phyloP scores from a whole-genome alignment of 1,140 invertebrate species.

The Ruditapes philippinarum region DNA sequence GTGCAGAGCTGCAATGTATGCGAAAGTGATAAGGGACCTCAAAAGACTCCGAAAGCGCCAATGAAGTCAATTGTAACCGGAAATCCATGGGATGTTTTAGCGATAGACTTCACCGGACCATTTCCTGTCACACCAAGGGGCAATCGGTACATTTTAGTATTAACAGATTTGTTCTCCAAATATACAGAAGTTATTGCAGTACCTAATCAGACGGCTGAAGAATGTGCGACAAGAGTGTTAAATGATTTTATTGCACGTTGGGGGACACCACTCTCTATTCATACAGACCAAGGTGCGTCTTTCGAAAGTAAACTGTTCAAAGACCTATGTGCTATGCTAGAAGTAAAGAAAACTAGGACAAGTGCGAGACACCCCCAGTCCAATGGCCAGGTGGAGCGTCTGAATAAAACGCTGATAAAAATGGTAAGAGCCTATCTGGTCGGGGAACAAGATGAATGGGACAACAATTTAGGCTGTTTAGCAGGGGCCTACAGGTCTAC shows the following conservation, averaged over 20 bases:
- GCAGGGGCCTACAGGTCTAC: conserved; percentile 42
- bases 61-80: background rate
- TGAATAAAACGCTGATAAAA: background rate
- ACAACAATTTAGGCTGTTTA: conserved; percentile 38
- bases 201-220: conserved; percentile 3
- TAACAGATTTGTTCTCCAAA: too few species aligned
- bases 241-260: too few species aligned
- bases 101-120: too few species aligned
- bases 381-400: conserved; percentile 18
- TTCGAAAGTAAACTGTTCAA: conserved; percentile 16
- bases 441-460: conserved; percentile 48
- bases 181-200: too few species aligned
- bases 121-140: too few species aligned
- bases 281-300: conserved; percentile 3
- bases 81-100: too few species aligned
- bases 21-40: background rate
- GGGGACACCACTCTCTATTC: background rate
- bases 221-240: background rate
- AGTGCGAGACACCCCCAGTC: background rate
- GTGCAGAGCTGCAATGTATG: background rate
- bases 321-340: background rate
- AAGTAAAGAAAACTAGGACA: conserved; percentile 31
- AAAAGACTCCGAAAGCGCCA: background rate
- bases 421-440: conserved; percentile 48
- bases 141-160: too few species aligned